Percentiles rank a stretch among this genome's conserved stretches.
phyloP scores from a whole-genome alignment of 2,797 vertebrate genomes.

The Dendrocincla tyrannina region DNA sequence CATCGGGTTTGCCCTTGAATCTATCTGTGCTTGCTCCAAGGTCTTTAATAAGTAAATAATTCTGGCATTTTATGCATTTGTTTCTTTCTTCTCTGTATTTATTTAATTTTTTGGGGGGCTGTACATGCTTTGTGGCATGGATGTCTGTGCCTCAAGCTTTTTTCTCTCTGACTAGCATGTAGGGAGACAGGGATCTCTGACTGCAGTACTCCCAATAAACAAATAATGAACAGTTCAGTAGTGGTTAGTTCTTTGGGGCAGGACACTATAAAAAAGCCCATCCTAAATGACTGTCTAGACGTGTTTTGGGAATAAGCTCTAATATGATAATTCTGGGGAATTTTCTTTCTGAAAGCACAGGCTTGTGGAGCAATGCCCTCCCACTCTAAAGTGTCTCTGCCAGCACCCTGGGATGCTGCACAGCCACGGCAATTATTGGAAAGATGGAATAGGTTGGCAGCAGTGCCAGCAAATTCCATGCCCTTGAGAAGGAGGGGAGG shows the following conservation, averaged over 20 bases:
- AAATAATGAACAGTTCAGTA: neutral
- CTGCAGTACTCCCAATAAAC: neutral
- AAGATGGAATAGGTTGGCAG: neutral
- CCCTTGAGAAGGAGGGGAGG: neutral
- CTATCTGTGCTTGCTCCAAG: neutral
- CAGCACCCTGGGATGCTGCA: neutral
- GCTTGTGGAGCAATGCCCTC: neutral
- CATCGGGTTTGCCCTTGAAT: neutral
- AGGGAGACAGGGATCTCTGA: neutral
- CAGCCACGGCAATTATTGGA: neutral
- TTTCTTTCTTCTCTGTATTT: neutral
- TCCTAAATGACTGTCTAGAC: conserved; percentile 1
- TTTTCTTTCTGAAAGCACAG: conserved; percentile 17
- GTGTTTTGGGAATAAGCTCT: conserved; percentile 2
- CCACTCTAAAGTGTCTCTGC: neutral
- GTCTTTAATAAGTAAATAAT: neutral
- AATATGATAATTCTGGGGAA: neutral
- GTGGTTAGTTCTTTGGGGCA: neutral
- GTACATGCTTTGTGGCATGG: neutral
- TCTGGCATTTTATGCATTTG: neutral
- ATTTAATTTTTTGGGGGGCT: neutral
- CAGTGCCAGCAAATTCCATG: conserved; percentile 24
- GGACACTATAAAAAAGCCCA: neutral
- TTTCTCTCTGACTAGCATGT: neutral
- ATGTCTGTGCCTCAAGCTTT: neutral